phyloP scores from a whole-genome alignment of 2,888 invertebrate genomes.

The Himalopsyche japonica region DNA sequence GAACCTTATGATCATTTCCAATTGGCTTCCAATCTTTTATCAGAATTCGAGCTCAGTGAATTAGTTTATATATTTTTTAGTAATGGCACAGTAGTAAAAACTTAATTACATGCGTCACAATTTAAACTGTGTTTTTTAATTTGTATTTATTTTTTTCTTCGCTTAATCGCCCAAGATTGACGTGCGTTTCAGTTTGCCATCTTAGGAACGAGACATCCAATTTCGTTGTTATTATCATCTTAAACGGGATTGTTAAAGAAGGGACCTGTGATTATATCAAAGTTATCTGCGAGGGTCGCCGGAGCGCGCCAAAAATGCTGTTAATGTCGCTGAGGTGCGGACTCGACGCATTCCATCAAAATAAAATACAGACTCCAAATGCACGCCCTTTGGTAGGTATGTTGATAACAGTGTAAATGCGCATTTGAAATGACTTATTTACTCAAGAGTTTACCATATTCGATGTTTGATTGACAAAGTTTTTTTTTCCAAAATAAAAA shows the following conservation, averaged over 20 bases:
- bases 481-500: too few species aligned
- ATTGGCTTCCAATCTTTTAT: too few species aligned
- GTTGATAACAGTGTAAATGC: background rate
- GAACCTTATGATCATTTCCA: too few species aligned
- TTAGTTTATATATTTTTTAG: too few species aligned
- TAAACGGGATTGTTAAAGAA: conserved; percentile 27
- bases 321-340: conserved; percentile 26
- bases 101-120: too few species aligned
- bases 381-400: background rate
- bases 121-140: too few species aligned
- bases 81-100: too few species aligned
- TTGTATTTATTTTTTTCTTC: too few species aligned
- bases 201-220: conserved; percentile 2
- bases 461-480: too few species aligned
- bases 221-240: conserved; percentile 16
- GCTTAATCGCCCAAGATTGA: background rate
- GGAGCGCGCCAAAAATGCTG: conserved; percentile 36
- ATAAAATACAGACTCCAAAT: background rate
- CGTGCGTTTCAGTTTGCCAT: background rate
- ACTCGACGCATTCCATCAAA: background rate
- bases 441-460: too few species aligned
- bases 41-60: too few species aligned
- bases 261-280: conserved; percentile 32
- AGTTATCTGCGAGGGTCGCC: conserved; percentile 25
- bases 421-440: too few species aligned